Conservation (phyloP, 2,888 invertebrate species). For the Eristalis tenax region DNA sequence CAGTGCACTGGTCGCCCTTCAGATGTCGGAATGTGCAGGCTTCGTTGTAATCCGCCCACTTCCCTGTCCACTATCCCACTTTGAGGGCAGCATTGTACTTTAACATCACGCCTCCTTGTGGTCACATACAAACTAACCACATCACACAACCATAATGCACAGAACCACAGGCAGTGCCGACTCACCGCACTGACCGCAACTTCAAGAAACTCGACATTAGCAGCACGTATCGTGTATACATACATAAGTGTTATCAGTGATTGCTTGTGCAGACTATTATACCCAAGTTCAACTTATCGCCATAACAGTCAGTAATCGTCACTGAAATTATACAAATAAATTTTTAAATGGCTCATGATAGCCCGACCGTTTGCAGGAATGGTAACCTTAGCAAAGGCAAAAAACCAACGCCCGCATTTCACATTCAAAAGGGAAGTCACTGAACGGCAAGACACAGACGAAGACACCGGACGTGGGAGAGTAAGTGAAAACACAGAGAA, state of each 20-base stretch:
- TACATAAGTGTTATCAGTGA: background rate
- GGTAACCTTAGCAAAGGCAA: constrained; percentile 29
- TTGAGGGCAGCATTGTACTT: background rate
- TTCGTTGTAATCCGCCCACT: background rate
- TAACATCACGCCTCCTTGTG: background rate
- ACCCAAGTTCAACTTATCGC: constrained; percentile 40
- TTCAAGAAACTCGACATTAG: constrained; percentile 16
- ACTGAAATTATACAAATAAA: constrained; percentile 51
- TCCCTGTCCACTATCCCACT: background rate
- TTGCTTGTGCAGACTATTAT: constrained; percentile 20
- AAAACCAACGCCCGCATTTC: constrained; percentile 7
- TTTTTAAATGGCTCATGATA: constrained; percentile 53
- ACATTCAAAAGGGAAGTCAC: constrained; percentile 22
- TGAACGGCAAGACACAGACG: background rate
- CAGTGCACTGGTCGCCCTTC: background rate
- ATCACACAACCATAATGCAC: constrained; percentile 2
- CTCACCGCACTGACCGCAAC: background rate
- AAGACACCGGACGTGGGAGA: background rate
- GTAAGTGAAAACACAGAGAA: background rate
- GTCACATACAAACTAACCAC: background rate
- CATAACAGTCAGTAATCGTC: constrained; percentile 53
- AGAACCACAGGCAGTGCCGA: background rate
- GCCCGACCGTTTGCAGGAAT: constrained; percentile 18
- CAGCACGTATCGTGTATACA: background rate
- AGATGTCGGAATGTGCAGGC: background rate